These are phyloP conservation scores for Diceros bicornis DNA, from an alignment of 2,797 vertebrate species.

Conservation along the genomic window DNA sequence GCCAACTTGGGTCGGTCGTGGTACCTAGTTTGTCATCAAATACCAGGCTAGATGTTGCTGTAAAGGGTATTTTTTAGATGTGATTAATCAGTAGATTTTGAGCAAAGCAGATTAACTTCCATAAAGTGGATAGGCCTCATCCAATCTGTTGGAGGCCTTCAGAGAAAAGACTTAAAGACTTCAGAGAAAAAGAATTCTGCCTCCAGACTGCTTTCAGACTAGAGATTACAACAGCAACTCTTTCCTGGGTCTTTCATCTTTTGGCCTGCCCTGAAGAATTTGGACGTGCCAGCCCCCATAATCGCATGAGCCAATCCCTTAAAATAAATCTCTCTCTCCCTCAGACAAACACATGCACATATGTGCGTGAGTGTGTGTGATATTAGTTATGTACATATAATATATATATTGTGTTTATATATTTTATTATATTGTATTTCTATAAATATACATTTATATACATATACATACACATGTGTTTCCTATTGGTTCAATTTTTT, in stretches of 20 bases:
- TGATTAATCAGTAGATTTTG: background rate
- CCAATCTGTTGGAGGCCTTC: background rate
- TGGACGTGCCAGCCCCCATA: background rate
- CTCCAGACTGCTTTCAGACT: background rate
- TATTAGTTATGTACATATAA: background rate
- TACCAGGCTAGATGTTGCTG: background rate
- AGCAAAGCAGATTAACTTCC: background rate
- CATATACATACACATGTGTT: background rate
- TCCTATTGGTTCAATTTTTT: background rate
- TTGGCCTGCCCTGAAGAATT: fast-evolving
- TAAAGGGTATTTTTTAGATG: background rate
- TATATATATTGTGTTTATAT: background rate
- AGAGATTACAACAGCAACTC: background rate
- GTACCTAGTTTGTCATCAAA: background rate
- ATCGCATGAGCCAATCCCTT: background rate
- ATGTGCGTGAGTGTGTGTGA: background rate
- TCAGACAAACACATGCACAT: too few relatives aligned
- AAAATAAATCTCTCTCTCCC: background rate
- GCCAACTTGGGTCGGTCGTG: background rate
- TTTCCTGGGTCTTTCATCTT: background rate
- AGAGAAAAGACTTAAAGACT: background rate
- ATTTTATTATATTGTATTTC: background rate
- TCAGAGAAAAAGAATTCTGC: background rate
- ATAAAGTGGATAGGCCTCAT: too few relatives aligned
- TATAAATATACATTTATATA: too few relatives aligned